These are phyloP conservation scores for Coelopa pilipes DNA, from an alignment of 2,888 invertebrate species.

Conservation along the genomic window DNA sequence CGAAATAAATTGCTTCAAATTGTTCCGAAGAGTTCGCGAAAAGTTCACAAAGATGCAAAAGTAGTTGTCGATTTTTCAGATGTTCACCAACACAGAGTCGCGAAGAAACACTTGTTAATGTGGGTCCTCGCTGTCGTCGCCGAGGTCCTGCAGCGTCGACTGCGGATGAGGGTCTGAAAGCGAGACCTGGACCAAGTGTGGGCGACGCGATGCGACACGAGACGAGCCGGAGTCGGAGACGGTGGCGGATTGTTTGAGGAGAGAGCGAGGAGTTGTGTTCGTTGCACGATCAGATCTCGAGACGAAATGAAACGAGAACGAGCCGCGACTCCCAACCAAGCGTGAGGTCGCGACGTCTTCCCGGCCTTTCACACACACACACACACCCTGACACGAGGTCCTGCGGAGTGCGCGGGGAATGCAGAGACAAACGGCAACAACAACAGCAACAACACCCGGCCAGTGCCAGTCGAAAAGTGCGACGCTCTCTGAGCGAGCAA, in stretches of 20 bases:
- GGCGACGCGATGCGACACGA: constrained; percentile 6
- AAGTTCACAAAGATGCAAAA: not conserved
- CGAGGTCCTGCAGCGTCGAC: not conserved
- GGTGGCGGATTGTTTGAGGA: not conserved
- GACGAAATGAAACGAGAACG: constrained; percentile 61
- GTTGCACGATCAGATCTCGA: constrained; percentile 61
- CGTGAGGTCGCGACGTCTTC: constrained; percentile 45
- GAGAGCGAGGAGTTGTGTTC: constrained; percentile 35
- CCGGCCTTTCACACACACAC: not conserved
- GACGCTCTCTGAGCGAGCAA: constrained; percentile 50
- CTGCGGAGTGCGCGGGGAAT: not conserved
- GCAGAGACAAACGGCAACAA: constrained; percentile 13
- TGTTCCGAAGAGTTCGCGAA: constrained; percentile 8
- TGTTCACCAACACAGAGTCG: too few relatives aligned
- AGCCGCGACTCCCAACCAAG: constrained; percentile 59
- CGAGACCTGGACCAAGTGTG: constrained; percentile 30
- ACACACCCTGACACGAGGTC: not conserved
- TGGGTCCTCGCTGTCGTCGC: not conserved
- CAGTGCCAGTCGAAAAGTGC: constrained; percentile 39
- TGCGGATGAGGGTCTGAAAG: not conserved
- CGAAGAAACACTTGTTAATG: constrained; percentile 9
- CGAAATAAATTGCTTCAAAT: not conserved
- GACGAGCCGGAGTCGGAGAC: not conserved
- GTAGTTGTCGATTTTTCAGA: too few relatives aligned
- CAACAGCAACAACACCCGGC: constrained; percentile 27